Evolutionary conservation across 2,113 vertebrate genomes (phyloP), one percentile per base, ranked within the genome.

Genomic region (Phocoena phocoena): DNA sequence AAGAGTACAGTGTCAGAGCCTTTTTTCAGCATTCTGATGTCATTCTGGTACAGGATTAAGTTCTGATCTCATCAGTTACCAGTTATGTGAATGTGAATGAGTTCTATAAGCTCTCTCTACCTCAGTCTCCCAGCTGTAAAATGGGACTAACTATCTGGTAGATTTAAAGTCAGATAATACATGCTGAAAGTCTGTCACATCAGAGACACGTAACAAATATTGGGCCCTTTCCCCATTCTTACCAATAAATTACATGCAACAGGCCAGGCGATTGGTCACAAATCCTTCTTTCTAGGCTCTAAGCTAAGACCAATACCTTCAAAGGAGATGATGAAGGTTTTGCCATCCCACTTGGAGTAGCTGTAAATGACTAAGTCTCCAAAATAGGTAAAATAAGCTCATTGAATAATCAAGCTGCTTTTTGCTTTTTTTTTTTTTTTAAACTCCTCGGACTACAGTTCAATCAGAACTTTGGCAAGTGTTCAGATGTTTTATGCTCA

Each of bases 331-430:
- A 38, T 50, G 58, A 87, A 81, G 6, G 6, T 11, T 86, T 90
- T 71, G 38, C n/a, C 50, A 86, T 68, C 3, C 26, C 6, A 71
- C 28, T 38, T 95, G 63, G 65, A 70, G 38, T 63, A 82, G 68
- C 17, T 93, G 4, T 71, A 76, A 95, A 71, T 71, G 86, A 81
- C 18, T 55, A 47, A 81, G 63, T 87, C 58, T 67, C 83, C 38
- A 76, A 53, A 87, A 77, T n/a, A 65, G 67, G 25, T 80, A 79
- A 92, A 92, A 53, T 38, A 84, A 96, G 79, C 63, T 95, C 17
- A 65, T 4, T 80, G 41, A 90, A 92, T 87, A 82, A 89, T 88
- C 38, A 67, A 86, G 62, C 60, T 62, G 13, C 60, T 5, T 67
- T 90, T 83, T 79, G 8, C 0, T 58, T 21, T 58, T 21, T 70